These are phyloP conservation scores for Allophyes oxyacanthae DNA, from an alignment of 2,888 invertebrate genomes.

Conservation along the genomic window DNA sequence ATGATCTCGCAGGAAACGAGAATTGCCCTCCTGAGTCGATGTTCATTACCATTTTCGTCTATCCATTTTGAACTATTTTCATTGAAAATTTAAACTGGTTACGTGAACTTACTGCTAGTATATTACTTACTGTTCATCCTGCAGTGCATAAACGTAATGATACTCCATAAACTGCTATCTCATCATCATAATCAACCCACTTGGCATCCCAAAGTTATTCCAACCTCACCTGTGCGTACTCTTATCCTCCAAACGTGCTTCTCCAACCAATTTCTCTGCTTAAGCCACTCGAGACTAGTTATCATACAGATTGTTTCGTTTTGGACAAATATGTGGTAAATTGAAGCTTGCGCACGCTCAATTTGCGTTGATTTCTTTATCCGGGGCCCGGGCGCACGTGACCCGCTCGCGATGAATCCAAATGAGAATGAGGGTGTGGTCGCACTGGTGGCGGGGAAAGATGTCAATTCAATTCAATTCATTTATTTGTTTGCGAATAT, in stretches of 20 bases:
- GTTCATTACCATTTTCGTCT: too few relatives aligned
- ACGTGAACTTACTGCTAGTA: too few relatives aligned
- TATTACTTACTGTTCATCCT: not conserved
- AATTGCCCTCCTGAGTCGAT: too few relatives aligned
- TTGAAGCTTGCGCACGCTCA: slow-evolving; percentile 66
- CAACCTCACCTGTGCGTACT: slow-evolving; percentile 21
- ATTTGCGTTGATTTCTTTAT: slow-evolving; percentile 85
- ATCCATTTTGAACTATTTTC: too few relatives aligned
- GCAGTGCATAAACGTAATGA: too few relatives aligned
- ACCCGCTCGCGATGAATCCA: slow-evolving; percentile 64
- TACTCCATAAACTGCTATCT: not conserved
- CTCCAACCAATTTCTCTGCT: slow-evolving; percentile 28
- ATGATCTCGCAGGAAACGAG: too few relatives aligned
- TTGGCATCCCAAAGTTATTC: slow-evolving; percentile 27
- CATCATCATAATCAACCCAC: slow-evolving; percentile 34
- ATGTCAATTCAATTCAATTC: too few relatives aligned
- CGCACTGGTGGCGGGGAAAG: slow-evolving; percentile 30
- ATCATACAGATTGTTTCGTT: slow-evolving; percentile 76
- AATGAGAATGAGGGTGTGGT: slow-evolving; percentile 61
- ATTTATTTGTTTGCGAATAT: too few relatives aligned
- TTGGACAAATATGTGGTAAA: slow-evolving; percentile 67
- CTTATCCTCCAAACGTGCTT: slow-evolving; percentile 9
- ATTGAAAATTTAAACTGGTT: too few relatives aligned
- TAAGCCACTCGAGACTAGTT: slow-evolving; percentile 44
- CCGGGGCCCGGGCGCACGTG: slow-evolving; percentile 64